Percentiles rank a stretch among this genome's conserved stretches.
Conservation (phyloP, 1,140 invertebrate genomes). For the Calephelis virginiensis region DNA sequence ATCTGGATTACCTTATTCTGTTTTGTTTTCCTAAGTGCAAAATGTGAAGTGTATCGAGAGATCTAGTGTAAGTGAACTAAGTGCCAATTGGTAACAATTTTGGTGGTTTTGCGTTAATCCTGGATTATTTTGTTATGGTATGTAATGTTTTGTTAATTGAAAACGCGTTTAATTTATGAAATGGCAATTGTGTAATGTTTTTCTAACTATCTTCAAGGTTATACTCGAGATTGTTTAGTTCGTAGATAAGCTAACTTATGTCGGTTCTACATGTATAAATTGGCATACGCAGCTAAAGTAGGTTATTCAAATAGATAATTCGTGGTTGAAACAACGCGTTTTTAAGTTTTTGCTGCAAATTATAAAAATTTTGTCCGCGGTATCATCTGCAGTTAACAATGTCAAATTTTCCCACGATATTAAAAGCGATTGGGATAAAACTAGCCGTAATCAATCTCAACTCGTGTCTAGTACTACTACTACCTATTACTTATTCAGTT, state of each 20-base stretch:
- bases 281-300: neutral
- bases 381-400: no score
- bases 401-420: no score
- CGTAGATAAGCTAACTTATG: slow-evolving; percentile 1
- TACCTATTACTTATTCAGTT: no score
- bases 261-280: neutral
- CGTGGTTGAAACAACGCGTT: no score
- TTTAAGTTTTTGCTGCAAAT: no score
- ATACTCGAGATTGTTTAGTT: slow-evolving; percentile 4
- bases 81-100: slow-evolving; percentile 64
- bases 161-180: neutral
- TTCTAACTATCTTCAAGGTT: slow-evolving; percentile 4
- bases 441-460: no score
- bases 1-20: slow-evolving; percentile 55
- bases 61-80: slow-evolving; percentile 71
- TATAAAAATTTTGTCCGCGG: no score
- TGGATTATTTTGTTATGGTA: slow-evolving; percentile 29
- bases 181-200: slow-evolving; percentile 1
- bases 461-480: no score
- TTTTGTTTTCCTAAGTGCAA: slow-evolving; percentile 62
- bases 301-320: neutral
- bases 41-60: slow-evolving; percentile 72
- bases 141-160: slow-evolving; percentile 2
- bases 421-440: no score
- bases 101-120: slow-evolving; percentile 40